A percentile compares a stretch with the other conserved stretches of the same genome.
phyloP scores from a whole-genome alignment of 2,888 invertebrate genomes.

The Mythimna loreyi region DNA sequence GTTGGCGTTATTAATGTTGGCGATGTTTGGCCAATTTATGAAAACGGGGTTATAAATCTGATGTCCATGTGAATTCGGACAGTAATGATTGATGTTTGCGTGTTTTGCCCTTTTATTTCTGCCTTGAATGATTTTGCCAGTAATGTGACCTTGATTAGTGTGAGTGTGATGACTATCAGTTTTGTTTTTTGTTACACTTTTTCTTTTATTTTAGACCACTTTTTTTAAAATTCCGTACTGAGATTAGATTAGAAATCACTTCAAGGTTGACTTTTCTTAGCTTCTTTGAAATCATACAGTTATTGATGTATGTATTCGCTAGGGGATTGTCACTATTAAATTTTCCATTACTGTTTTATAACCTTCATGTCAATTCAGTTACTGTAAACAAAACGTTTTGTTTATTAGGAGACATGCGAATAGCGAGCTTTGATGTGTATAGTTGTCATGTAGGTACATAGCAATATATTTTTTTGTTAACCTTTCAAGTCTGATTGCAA shows the following conservation, averaged over 20 bases:
- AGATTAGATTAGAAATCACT: background rate
- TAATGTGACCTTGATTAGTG: constrained; percentile 39
- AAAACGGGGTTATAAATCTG: constrained; percentile 20
- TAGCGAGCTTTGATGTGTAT: constrained; percentile 28
- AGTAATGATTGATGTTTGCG: constrained; percentile 54
- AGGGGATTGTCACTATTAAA: background rate
- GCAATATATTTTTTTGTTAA: no score
- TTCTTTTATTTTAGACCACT: background rate
- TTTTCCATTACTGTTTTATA: constrained; percentile 1
- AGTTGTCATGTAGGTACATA: background rate
- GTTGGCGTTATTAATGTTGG: background rate
- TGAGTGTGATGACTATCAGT: constrained; percentile 8
- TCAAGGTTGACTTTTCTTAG: background rate
- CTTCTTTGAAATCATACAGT: background rate
- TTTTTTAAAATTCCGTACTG: background rate
- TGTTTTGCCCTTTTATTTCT: constrained; percentile 47
- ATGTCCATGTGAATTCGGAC: constrained; percentile 55
- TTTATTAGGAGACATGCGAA: constrained; percentile 9
- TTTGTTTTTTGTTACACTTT: constrained; percentile 19
- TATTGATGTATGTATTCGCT: background rate
- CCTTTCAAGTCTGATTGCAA: no score
- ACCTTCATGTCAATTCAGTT: constrained; percentile 3
- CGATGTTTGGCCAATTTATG: constrained; percentile 3
- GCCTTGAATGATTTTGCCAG: constrained; percentile 29
- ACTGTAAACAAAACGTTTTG: constrained; percentile 23